These are phyloP conservation scores for Drosophila austrosaltans DNA, from an alignment of 2,888 invertebrate species.

Conservation along the genomic window DNA sequence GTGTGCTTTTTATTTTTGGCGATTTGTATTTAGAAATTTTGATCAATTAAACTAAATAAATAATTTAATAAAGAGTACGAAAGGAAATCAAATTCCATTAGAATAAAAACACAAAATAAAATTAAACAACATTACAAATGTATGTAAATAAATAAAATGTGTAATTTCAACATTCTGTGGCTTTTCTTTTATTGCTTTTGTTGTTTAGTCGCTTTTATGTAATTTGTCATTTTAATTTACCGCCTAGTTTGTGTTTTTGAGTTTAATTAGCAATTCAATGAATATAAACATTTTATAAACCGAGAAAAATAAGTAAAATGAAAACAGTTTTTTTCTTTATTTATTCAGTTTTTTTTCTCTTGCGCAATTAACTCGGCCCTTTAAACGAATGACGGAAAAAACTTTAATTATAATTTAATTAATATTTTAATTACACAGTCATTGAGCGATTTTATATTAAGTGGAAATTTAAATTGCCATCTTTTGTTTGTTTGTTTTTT, in stretches of 20 bases:
- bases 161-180: conserved; percentile 32
- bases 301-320: conserved; percentile 1
- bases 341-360: conserved; percentile 23
- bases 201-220: conserved; percentile 16
- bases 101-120: conserved; percentile 30
- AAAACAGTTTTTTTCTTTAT: conserved; percentile 38
- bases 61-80: conserved; percentile 2
- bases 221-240: conserved; percentile 68
- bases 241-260: conserved; percentile 51
- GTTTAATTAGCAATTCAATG: conserved; percentile 65
- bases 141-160: conserved; percentile 19
- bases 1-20: not conserved
- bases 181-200: conserved; percentile 9
- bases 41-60: conserved; percentile 8
- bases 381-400: conserved; percentile 21
- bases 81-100: conserved; percentile 17
- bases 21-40: not conserved
- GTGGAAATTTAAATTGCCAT: conserved; percentile 58
- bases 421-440: conserved; percentile 67
- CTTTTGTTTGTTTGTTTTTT: conserved; percentile 12
- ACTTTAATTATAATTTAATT: conserved; percentile 72
- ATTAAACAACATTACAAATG: conserved; percentile 26
- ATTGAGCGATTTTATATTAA: conserved; percentile 51
- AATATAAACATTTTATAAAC: conserved; percentile 49
- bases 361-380: conserved; percentile 60